Base-by-base conservation (phyloP, 2,113 vertebrate species). In the Cyprinodon brontotheroides region DNA sequence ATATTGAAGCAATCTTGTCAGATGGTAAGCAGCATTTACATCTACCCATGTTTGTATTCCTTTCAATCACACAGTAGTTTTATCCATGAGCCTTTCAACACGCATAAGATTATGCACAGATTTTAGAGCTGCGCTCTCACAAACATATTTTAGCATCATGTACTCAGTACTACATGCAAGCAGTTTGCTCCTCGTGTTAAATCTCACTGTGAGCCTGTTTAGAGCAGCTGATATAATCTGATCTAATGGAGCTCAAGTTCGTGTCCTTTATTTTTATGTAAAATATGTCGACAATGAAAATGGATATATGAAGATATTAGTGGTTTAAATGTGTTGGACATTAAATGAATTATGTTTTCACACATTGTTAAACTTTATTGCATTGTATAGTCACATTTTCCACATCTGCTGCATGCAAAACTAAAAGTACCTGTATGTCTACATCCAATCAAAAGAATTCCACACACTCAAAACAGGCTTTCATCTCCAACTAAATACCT, bases 401-500 rank as follows among this genome's bases (percentile, higher is more conserved):
- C 13, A 38, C 37, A 62, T 62, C 8, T 17, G 17, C 7, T 38
- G 61, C 36, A 38, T 17, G 15, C 61, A 62, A 62, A 38, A 62
- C n/a, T 43, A 11, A 43, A n/a, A 57, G 15, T n/a, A n/a, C 50
- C 50, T 57, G 63, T 43, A 22, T 15, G 12, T 14, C 37, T 2
- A 50, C 8, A 20, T 4, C 41, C 10, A 68, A 57, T 64, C 53
- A 17, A 57, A 50, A 14, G 38, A 36, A 73, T 66, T 43, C 57
- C 4, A 57, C 65, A 43, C 59, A 43, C 59, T 20, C 47, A 75
- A 85, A 77, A 75, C 45, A 80, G 38, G 66, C 17, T 38, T 3
- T 68, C 53, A 63, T 62, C 68, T 78, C 82, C 84, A 82, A 88
- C 80, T 76, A 80, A 75, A 86, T 59, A 64, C 69, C 65, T 43